Evolutionary conservation across 2,888 invertebrate species (phyloP), one percentile per base, ranked within the genome.

Genomic region (Celastrina argiolus): DNA sequence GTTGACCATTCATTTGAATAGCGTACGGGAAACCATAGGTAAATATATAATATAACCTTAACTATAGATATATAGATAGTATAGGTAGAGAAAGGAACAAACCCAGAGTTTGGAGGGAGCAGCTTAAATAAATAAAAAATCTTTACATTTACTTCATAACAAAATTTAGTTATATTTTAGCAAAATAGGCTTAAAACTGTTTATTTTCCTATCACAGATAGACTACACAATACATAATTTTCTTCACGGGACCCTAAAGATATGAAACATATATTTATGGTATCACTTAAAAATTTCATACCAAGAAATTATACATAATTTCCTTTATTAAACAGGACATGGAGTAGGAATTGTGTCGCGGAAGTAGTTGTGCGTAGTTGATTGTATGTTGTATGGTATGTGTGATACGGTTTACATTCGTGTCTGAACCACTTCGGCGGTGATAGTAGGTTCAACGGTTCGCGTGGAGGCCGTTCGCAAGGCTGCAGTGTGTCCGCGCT

Each of bases 401-500:
- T 31, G 31, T n/a, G 14, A 31, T 16, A 41, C 51, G 39, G 41
- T 42, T 16, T 31, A 67, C 56, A 31, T 42, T n/a, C 41, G 22
- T 31, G 56, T 41, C 64, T 56, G 59, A 66, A 69, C 64, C 41
- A 65, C 67, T 73, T 61, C 70, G 71, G 66, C 70, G 69, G 82
- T 78, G 81, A 84, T 79, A 83, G 82, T 83, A 79, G 76, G 78
- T 79, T 78, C 75, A 73, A 71, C 69, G 66, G 71, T 74, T 78
- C 78, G 77, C 75, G 75, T 72, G 80, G 79, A 87, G 87, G 86
- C 75, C 81, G 80, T 74, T 73, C 16, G 75, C 83, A 84, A 85
- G 85, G 83, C 72, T 76, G 78, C 70, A 69, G 72, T 70, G 71
- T 71, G 73, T 72, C 69, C 68, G 70, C 64, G 65, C 41, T 58